Evolutionary conservation across 2,797 vertebrate species (phyloP).

Genomic region (Eospalax fontanierii): DNA sequence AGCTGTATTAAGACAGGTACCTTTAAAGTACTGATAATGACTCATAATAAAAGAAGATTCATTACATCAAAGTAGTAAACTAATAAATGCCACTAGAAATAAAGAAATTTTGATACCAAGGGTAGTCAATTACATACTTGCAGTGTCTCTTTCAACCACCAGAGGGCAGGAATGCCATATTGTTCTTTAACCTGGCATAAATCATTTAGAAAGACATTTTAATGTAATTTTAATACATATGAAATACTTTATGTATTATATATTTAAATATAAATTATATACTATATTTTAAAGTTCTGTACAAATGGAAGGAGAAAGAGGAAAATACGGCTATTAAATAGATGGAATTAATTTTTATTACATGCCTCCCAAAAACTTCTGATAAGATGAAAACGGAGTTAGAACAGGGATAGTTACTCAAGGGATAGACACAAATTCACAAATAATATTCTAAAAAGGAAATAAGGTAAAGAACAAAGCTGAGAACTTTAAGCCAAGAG

Average conservation of each 20-base stretch:
- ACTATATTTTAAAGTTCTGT: constrained; percentile 19
- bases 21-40: background rate
- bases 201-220: background rate
- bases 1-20: background rate
- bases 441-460: background rate
- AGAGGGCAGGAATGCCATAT: constrained; percentile 70
- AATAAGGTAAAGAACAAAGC: constrained; percentile 5
- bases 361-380: background rate
- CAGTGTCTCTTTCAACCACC: constrained; percentile 69
- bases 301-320: background rate
- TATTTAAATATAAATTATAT: background rate
- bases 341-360: background rate
- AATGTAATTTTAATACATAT: background rate
- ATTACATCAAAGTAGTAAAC: background rate
- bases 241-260: background rate
- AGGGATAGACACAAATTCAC: background rate
- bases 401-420: too few species aligned
- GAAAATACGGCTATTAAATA: background rate
- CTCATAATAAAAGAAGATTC: background rate
- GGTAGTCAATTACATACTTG: background rate
- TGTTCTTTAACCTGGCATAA: constrained; percentile 45
- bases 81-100: background rate
- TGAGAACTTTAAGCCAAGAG: background rate
- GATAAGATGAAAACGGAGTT: background rate
- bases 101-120: background rate